A percentile compares a stretch with the other conserved stretches of the same genome.
Evolutionary conservation across 2,797 vertebrate genomes (phyloP).

Genomic region (Megalops cyprinoides): DNA sequence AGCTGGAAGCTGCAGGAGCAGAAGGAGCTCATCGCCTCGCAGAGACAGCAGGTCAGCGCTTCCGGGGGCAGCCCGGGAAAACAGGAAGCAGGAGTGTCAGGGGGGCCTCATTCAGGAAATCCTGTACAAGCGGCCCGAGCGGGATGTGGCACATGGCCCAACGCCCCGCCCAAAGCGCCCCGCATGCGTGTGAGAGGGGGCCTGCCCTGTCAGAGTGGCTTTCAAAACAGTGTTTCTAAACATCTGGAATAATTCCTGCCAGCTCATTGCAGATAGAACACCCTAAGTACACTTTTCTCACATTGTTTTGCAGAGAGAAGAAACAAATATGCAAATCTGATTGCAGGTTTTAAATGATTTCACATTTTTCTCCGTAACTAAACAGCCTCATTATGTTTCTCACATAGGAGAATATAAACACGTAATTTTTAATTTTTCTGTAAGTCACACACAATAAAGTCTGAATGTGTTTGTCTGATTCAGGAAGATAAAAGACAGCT

Average conservation of each 20-base stretch:
- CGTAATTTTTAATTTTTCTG: neutral
- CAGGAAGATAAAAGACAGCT: neutral
- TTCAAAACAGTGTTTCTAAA: slow-evolving; percentile 2
- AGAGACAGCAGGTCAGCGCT: slow-evolving; percentile 79
- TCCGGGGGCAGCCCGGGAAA: slow-evolving; percentile 3
- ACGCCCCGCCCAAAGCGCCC: too few species aligned
- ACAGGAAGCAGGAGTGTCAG: slow-evolving; percentile 56
- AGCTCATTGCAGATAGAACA: neutral
- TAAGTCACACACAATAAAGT: neutral
- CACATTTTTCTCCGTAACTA: neutral
- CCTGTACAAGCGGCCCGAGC: slow-evolving; percentile 62
- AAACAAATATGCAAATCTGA: neutral
- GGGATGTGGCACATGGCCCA: neutral
- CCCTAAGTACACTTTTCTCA: neutral
- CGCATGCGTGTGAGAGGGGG: too few species aligned
- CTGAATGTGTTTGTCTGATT: neutral
- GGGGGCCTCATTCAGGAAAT: slow-evolving; percentile 70
- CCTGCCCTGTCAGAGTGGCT: neutral
- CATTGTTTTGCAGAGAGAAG: slow-evolving; percentile 1
- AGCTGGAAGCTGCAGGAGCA: slow-evolving; percentile 79
- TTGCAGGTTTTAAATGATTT: neutral
- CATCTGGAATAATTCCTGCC: too few species aligned
- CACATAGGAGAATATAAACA: too few species aligned
- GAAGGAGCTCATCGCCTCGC: slow-evolving; percentile 76
- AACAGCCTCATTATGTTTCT: too few species aligned